Conservation (phyloP, 2,888 invertebrate genomes). For the Machimus atricapillus region DNA sequence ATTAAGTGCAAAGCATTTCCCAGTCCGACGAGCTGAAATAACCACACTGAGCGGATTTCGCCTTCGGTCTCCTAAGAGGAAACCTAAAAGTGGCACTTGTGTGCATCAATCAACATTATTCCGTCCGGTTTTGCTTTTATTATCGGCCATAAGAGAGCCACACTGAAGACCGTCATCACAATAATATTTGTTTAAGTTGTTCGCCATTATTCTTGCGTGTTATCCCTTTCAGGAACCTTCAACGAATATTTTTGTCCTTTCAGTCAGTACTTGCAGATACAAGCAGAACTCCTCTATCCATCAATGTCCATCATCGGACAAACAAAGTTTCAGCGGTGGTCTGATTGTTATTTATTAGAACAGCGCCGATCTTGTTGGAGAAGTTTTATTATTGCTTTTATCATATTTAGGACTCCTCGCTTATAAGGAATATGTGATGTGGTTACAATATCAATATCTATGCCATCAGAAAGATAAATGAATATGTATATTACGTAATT, state of each 20-base stretch:
- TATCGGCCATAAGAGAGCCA: not conserved
- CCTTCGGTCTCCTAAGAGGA: not conserved
- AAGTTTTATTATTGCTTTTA: not conserved
- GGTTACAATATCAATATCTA: not conserved
- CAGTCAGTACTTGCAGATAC: not conserved
- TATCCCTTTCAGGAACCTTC: conserved; percentile 7
- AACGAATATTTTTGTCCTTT: conserved; percentile 3
- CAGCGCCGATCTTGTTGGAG: not conserved
- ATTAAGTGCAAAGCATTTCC: conserved; percentile 6
- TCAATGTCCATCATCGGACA: not conserved
- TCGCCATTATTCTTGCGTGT: conserved; percentile 12
- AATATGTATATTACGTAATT: not conserved
- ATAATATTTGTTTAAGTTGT: conserved; percentile 27
- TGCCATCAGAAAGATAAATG: not conserved
- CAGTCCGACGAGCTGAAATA: not conserved
- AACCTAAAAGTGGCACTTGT: not conserved
- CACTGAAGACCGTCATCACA: not conserved
- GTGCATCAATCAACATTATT: conserved; percentile 26
- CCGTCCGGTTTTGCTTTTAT: conserved; percentile 6
- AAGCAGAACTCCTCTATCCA: not conserved
- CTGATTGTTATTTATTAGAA: not conserved
- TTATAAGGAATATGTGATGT: not conserved
- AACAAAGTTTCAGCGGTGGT: not conserved
- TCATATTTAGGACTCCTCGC: not conserved
- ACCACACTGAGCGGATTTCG: not conserved